phyloP scores from a whole-genome alignment of 2,888 invertebrate species.

The Sialis fuliginosa region DNA sequence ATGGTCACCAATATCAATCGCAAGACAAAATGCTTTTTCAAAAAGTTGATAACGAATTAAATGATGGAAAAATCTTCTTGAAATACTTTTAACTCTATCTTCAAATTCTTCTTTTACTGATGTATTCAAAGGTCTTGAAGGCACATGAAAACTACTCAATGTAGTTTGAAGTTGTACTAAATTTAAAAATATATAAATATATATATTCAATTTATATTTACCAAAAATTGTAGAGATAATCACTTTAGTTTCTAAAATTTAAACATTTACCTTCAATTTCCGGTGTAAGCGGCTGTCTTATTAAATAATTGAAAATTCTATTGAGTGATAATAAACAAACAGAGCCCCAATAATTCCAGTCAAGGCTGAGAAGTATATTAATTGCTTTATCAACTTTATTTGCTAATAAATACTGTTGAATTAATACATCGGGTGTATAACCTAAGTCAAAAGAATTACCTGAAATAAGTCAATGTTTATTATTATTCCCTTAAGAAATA shows the following conservation, averaged over 20 bases:
- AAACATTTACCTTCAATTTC: slow-evolving; percentile 32
- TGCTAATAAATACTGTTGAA: slow-evolving; percentile 43
- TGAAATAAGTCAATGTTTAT: not conserved
- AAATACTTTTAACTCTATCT: slow-evolving; percentile 62
- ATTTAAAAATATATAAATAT: slow-evolving; percentile 6
- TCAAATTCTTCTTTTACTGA: slow-evolving; percentile 55
- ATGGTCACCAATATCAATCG: slow-evolving; percentile 69
- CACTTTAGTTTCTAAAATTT: too few relatives aligned
- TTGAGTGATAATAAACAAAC: slow-evolving; percentile 59
- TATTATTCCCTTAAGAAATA: too few relatives aligned
- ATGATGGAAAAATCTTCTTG: slow-evolving; percentile 75
- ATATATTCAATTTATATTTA: not conserved
- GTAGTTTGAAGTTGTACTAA: slow-evolving; percentile 51
- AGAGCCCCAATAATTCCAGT: slow-evolving; percentile 64
- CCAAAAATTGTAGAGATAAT: not conserved
- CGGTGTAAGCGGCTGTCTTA: slow-evolving; percentile 36
- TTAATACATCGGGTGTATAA: slow-evolving; percentile 38
- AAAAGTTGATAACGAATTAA: slow-evolving; percentile 55
- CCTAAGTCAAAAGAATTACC: slow-evolving; percentile 27
- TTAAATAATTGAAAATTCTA: slow-evolving; percentile 47
- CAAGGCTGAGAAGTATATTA: slow-evolving; percentile 42
- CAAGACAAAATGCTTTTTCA: slow-evolving; percentile 70
- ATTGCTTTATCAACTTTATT: slow-evolving; percentile 51
- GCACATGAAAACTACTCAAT: slow-evolving; percentile 62
- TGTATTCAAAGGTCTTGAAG: slow-evolving; percentile 45